Percentiles rank a stretch among this genome's conserved stretches.
Conservation (phyloP, 2,113 vertebrate species). For the Panurus biarmicus region DNA sequence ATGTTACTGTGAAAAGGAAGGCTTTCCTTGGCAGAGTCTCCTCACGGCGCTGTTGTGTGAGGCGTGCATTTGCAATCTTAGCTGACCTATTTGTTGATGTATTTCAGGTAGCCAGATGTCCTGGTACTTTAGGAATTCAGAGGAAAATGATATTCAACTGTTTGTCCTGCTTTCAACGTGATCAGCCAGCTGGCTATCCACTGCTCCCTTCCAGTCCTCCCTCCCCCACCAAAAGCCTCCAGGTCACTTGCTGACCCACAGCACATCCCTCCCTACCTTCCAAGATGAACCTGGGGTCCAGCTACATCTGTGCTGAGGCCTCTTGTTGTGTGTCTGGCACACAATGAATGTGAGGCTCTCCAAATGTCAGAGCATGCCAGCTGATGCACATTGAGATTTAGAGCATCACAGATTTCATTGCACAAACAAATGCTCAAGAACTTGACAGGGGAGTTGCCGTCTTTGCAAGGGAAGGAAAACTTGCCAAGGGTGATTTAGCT, state of each 20-base stretch:
- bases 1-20: background rate
- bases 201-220: conserved; percentile 9
- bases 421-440: conserved; percentile 50
- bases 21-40: conserved; percentile 19
- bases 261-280: conserved; percentile 42
- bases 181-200: conserved; percentile 40
- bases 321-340: conserved; percentile 51
- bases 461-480: conserved; percentile 6
- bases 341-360: conserved; percentile 8
- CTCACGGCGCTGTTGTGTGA: background rate
- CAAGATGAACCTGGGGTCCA: conserved; percentile 44
- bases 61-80: background rate
- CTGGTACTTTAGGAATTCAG: conserved; percentile 33
- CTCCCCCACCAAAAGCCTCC: conserved; percentile 28
- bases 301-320: conserved; percentile 63
- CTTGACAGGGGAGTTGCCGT: conserved; percentile 36
- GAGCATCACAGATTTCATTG: conserved; percentile 60
- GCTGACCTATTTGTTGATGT: conserved; percentile 54
- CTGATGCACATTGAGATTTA: conserved; percentile 64
- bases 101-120: conserved; percentile 62
- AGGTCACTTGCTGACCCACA: conserved; percentile 40
- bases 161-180: background rate
- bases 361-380: conserved; percentile 60
- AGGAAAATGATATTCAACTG: conserved; percentile 49
- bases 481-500: conserved; percentile 40